Conservation (phyloP, 1,140 invertebrate genomes). For the Heliconius hewitsoni region DNA sequence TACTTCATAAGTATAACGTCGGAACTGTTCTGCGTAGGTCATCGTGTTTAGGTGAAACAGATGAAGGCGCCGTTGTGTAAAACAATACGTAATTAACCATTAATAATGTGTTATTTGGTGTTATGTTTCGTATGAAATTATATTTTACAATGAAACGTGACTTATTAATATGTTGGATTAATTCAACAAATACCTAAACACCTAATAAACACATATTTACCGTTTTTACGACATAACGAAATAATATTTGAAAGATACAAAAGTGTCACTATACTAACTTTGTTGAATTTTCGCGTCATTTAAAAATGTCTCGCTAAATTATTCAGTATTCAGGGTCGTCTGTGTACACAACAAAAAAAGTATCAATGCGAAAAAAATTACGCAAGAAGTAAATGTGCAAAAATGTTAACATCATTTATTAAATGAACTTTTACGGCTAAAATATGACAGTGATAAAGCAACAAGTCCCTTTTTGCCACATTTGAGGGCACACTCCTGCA, state of each 20-base stretch:
- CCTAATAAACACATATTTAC: not conserved
- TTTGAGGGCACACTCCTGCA: constrained; percentile 62
- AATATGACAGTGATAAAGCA: constrained; percentile 74
- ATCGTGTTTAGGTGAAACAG: not conserved
- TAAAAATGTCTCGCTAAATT: constrained; percentile 15
- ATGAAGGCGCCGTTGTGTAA: not conserved
- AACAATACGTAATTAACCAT: not conserved
- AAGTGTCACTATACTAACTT: not conserved
- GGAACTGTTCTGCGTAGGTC: not conserved
- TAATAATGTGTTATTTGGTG: not conserved
- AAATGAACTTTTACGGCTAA: constrained; percentile 47
- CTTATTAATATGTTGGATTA: not conserved
- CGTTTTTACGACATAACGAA: not conserved
- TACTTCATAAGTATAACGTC: not conserved
- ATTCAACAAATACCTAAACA: not conserved
- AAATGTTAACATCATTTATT: constrained; percentile 46
- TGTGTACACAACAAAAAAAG: constrained; percentile 4
- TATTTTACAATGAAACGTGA: no score
- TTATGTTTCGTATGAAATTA: no score
- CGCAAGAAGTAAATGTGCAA: constrained; percentile 29
- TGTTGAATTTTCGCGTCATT: constrained; percentile 14
- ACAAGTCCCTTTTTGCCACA: constrained; percentile 73
- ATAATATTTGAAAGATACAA: constrained; percentile 3
- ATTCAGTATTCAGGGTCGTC: constrained; percentile 15
- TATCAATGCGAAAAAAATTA: constrained; percentile 23